These are phyloP conservation scores for Ophion obscuratus DNA, from an alignment of 2,888 invertebrate species.

Conservation along the genomic window DNA sequence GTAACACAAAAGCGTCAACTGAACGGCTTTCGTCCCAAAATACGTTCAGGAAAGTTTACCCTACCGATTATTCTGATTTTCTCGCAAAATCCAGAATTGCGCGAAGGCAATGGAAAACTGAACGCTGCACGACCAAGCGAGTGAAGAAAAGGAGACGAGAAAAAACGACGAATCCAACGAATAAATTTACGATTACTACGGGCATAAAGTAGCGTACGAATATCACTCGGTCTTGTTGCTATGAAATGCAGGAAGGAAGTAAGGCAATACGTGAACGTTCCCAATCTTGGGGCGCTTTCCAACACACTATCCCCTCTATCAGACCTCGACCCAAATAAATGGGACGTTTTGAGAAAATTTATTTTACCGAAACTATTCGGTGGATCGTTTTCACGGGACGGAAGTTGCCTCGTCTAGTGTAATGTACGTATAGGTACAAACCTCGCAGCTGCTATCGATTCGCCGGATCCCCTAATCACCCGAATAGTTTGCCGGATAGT, in stretches of 20 bases:
- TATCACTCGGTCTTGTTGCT: background rate
- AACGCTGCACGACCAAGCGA: background rate
- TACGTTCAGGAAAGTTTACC: background rate
- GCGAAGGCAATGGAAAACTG: too few relatives aligned
- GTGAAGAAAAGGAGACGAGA: background rate
- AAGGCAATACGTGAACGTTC: background rate
- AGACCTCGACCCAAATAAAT: background rate
- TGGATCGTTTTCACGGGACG: background rate
- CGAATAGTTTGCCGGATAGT: conserved; percentile 62
- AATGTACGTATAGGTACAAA: background rate
- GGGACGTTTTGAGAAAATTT: background rate
- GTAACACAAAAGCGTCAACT: background rate
- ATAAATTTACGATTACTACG: background rate
- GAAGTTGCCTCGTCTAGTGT: background rate
- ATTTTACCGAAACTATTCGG: background rate
- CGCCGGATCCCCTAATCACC: conserved; percentile 59
- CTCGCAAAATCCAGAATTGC: background rate
- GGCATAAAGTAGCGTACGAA: background rate
- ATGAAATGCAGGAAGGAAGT: background rate
- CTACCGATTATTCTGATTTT: background rate
- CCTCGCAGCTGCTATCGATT: conserved; percentile 53
- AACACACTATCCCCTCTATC: background rate
- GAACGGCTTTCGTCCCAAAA: background rate
- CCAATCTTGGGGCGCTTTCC: background rate
- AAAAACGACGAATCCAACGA: background rate